Base-by-base conservation (phyloP, 2,113 vertebrate genomes). In the Gadus chalcogrammus region DNA sequence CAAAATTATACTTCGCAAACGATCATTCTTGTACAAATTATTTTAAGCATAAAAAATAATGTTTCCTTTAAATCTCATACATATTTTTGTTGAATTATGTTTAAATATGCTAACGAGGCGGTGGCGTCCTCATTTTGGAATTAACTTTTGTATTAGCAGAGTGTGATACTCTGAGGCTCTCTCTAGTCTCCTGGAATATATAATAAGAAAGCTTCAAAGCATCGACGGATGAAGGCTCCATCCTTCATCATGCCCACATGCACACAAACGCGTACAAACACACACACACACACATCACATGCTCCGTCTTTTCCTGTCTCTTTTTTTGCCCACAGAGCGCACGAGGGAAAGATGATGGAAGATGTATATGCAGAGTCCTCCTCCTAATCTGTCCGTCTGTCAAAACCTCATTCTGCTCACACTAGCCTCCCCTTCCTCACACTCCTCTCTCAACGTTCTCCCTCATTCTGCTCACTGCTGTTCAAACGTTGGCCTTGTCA, bases 351-450 rank as follows among this genome's bases (percentile, higher is more conserved):
- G 68, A 31, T 75, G 75, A 83, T 68, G 68, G 74, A 77, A 61
- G 18, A 20, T 12, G 18, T 65, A 79, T 22, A 75, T 56, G 27
- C 31, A 4, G 65, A 48, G 65, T 22, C 61, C 62, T 16, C 61
- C 61, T 82, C 83, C 80, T 73, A 79, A 83, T 74, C 66, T 24
- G 1, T 56, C 73, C 11, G 27, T 60, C 74, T 75, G 69, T 84
- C 75, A 72, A 73, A 79, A 78, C 27, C 74, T 70, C 67, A 82
- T 82, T 79, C 68, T 56, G 70, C 67, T 20, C 74, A 53, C 59
- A 75, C 17, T 35, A 70, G 72, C 58, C 77, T 11, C 42, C 48
- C 74, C 86, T 82, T 85, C 77, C 84, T 80, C 73, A 70, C 72
- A 24, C 58, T 81, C 80, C 69, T 17, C 15, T 16, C 31, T 17